A percentile compares a stretch with the other conserved stretches of the same genome.
Conservation (phyloP, 2,888 invertebrate species). For the Dasypogon diadema region DNA sequence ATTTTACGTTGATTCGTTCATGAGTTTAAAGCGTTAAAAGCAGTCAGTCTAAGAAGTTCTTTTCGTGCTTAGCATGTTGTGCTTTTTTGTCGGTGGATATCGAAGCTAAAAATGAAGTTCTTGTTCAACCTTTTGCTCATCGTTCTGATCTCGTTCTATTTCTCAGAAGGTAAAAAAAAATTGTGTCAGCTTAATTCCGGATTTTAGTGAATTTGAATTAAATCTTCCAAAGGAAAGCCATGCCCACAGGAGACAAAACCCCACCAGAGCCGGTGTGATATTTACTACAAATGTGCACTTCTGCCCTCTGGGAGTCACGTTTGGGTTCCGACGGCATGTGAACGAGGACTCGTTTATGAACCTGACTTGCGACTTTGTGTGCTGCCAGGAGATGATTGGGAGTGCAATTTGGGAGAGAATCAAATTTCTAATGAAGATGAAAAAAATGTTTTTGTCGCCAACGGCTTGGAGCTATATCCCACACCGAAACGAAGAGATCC, state of each 20-base stretch:
- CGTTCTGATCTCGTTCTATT: conserved; percentile 27
- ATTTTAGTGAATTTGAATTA: neutral
- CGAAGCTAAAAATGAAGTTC: conserved; percentile 10
- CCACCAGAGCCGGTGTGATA: conserved; percentile 67
- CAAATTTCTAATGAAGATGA: conserved; percentile 12
- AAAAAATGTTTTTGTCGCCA: conserved; percentile 54
- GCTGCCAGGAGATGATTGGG: conserved; percentile 68
- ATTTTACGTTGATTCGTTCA: conserved; percentile 28
- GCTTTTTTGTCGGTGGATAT: conserved; percentile 7
- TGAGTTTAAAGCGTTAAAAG: conserved; percentile 14
- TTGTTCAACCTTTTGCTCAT: neutral
- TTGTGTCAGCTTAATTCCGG: neutral
- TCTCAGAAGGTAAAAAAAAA: conserved; percentile 37
- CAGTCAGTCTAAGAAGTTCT: neutral
- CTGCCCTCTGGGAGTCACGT: conserved; percentile 63
- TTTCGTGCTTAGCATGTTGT: neutral
- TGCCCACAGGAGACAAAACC: conserved; percentile 66
- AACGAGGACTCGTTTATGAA: conserved; percentile 66
- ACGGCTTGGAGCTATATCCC: conserved; percentile 43
- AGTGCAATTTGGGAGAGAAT: conserved; percentile 60
- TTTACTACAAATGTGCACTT: conserved; percentile 65
- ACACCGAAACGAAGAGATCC: conserved; percentile 18
- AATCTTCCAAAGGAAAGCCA: conserved; percentile 62
- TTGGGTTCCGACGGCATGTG: conserved; percentile 66
- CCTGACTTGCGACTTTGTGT: conserved; percentile 66